phyloP scores from a whole-genome alignment of 2,888 invertebrate genomes.

The Eulithis testata region DNA sequence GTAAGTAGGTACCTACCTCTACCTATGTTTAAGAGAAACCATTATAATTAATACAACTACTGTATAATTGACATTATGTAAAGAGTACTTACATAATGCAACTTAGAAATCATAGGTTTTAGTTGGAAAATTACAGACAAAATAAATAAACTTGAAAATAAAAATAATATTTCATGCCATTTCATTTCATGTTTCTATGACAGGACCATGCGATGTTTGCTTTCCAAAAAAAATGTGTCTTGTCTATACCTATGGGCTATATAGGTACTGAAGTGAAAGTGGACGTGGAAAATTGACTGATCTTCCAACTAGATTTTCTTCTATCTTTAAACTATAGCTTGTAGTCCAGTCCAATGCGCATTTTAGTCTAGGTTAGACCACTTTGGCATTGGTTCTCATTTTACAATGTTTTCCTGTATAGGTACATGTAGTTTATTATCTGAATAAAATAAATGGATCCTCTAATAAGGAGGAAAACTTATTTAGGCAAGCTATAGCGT shows the following conservation, averaged over 20 bases:
- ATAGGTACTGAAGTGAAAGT: constrained; percentile 17
- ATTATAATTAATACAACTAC: too few relatives aligned
- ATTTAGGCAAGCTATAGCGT: neutral
- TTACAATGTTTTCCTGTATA: neutral
- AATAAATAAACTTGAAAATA: too few relatives aligned
- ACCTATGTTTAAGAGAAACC: too few relatives aligned
- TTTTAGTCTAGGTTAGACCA: constrained; percentile 9
- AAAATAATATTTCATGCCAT: too few relatives aligned
- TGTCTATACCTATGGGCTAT: neutral
- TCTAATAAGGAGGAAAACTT: neutral
- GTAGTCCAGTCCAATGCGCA: constrained; percentile 30
- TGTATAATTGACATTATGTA: too few relatives aligned
- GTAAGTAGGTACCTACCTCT: too few relatives aligned
- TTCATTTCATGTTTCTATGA: too few relatives aligned
- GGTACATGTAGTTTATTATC: neutral
- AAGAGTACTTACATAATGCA: too few relatives aligned
- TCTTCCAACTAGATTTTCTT: constrained; percentile 63
- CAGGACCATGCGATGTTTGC: neutral
- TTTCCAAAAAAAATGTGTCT: neutral
- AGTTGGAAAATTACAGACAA: too few relatives aligned
- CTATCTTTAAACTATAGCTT: constrained; percentile 48
- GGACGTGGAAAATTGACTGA: constrained; percentile 59
- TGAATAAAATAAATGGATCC: neutral
- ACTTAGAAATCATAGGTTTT: too few relatives aligned
- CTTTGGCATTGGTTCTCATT: neutral